Percentiles rank a stretch among this genome's conserved stretches.
Evolutionary conservation across 1,140 invertebrate species (phyloP).

Genomic region (Lepidurus arcticus): DNA sequence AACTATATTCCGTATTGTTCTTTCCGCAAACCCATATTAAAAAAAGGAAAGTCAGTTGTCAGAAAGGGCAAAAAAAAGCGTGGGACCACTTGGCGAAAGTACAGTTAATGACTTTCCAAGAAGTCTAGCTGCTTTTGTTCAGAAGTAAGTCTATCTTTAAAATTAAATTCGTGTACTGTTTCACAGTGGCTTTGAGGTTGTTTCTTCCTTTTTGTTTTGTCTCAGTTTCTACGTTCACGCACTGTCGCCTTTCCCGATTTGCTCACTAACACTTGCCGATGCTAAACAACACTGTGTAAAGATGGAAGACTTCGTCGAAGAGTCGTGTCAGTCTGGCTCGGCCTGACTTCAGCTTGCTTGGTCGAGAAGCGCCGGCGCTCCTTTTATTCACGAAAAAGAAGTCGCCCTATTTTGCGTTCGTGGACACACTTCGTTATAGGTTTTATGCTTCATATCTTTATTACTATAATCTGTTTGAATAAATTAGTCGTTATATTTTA

Average conservation of each 20-base stretch:
- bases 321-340: conserved; percentile 13
- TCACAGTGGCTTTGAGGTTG: background rate
- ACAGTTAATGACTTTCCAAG: no score
- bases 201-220: background rate
- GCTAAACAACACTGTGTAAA: conserved; percentile 5
- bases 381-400: background rate
- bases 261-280: background rate
- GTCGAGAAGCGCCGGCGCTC: conserved; percentile 1
- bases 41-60: no score
- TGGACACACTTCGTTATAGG: background rate
- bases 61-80: no score
- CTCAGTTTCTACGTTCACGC: background rate
- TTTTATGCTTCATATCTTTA: no score
- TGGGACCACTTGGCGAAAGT: no score
- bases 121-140: no score
- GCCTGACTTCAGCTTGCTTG: conserved; percentile 10
- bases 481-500: no score
- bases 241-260: background rate
- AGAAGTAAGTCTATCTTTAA: no score
- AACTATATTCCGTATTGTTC: no score
- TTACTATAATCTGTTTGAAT: no score
- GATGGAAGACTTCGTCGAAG: conserved; percentile 11
- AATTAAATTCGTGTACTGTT: background rate
- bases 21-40: no score
- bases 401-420: background rate